Base-by-base conservation (phyloP, 2,113 vertebrate genomes). In the Micromys minutus region DNA sequence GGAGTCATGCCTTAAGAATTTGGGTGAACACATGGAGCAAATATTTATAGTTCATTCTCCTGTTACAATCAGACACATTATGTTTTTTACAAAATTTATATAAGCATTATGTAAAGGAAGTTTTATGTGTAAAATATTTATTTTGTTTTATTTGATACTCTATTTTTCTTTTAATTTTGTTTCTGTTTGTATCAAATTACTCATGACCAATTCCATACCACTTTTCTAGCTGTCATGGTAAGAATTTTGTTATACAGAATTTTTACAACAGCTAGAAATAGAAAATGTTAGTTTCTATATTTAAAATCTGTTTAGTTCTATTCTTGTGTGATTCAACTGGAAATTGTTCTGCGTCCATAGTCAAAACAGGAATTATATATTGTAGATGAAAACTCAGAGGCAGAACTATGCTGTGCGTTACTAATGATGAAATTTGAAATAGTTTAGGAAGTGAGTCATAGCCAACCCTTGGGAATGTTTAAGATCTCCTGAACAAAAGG, bases 171-270 rank as follows among this genome's bases (percentile, higher is more conserved):
- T 85, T 5, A 42, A 36, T 65, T 79, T 92, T 63, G 2, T 79
- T 39, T n/a, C 10, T 75, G 39, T 52, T 96, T 63, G 74, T 87
- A 16, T 92, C 39, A 90, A 95, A 94, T 91, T 61, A 84, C 61
- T 4, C 2, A 75, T n/a, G 9, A 52, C 4, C 77, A 77, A 87
- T 57, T 75, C 21, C 45, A 24, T 81, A 10, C 12, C 55, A 24
- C 76, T 87, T 89, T 87, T 83, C 47, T 86, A 91, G 19, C 13
- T 1, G 17, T 8, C 7, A 4, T 89, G 34, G 16, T 74, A 93
- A 86, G 21, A n/a, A 67, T 76, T 94, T 81, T 94, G 3, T 92
- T 71, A 50, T 61, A 61, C 1, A 94, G 10, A 31, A 90, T 83
- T 94, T 36, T 89, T 26, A 65, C 31, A 90, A 59, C 59, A 81